Evolutionary conservation across 2,888 invertebrate species (phyloP).

Genomic region (Rotaria macrura): DNA sequence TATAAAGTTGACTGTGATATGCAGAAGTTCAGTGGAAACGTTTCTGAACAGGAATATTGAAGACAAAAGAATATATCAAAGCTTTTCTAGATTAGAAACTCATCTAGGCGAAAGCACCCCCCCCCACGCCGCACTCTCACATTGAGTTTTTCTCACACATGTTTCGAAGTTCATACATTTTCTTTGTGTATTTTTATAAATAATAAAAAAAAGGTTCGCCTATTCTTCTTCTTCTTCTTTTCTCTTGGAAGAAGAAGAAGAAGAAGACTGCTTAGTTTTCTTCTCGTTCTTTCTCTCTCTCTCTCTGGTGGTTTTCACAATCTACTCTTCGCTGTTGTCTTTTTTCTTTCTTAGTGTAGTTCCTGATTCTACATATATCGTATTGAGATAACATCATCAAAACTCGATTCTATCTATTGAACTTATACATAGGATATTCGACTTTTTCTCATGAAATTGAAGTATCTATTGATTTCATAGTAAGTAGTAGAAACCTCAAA

Average conservation of each 20-base stretch:
- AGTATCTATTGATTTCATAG: too few relatives aligned
- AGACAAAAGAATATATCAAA: too few relatives aligned
- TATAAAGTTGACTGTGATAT: neutral
- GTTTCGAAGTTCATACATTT: neutral
- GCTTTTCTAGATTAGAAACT: too few relatives aligned
- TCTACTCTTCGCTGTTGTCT: neutral
- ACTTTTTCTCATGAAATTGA: too few relatives aligned
- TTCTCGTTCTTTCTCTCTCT: neutral
- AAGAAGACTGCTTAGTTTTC: neutral
- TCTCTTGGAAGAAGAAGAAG: neutral
- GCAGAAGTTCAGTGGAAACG: too few relatives aligned
- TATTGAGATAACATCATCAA: neutral
- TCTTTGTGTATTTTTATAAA: neutral
- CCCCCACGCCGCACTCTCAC: too few relatives aligned
- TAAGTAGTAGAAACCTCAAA: too few relatives aligned
- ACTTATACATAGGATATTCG: too few relatives aligned
- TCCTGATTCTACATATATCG: neutral
- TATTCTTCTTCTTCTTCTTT: neutral
- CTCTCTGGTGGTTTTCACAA: neutral
- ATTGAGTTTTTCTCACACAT: too few relatives aligned
- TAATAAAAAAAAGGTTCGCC: too few relatives aligned
- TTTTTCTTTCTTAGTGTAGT: neutral
- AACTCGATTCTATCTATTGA: neutral
- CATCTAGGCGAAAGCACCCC: too few relatives aligned
- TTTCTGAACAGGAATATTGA: too few relatives aligned